Base-by-base conservation (phyloP, 2,797 vertebrate genomes). In the Arnoldichthys spilopterus region DNA sequence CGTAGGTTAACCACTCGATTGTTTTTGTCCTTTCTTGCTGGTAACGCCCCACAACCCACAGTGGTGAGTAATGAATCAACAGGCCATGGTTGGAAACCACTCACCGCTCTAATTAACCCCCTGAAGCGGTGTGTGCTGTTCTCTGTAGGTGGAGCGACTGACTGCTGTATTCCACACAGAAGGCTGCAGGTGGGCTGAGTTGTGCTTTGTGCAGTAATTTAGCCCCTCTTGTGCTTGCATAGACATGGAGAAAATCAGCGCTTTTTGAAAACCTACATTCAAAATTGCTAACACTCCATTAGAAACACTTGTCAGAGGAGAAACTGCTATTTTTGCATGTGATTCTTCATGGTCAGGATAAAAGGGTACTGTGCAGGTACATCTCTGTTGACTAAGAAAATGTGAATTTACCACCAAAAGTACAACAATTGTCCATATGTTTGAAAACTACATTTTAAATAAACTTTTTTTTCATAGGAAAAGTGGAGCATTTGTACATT, bases 61-160 rank as follows among this genome's bases (percentile, higher is more conserved):
- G 72, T 71, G 30, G 63, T 77, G 61, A 74, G 74, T 77, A 82
- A 83, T 79, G 71, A 81, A 74, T 83, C 82, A 83, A 76, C 30
- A 54, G 66, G 73, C 53, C 70, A 56, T 66, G 67, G 54, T 32
- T 64, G 71, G 80, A 64, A 58, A 62, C 45, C 54, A 71, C 56
- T 62, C 56, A 78, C 63, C 18, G 43, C 63, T 85, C 59, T 81
- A 83, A 83, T 83, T 81, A 83, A 81, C 73, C 59, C 74, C 73
- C 70, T 78, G 63, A 85, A 85, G 76, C 59, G 67, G 47, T 43
- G 40, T 53, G 63, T 49, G 26, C 73, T 63, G 69, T 64, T 72
- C 78, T 59, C 72, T 53, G 74, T 61, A 64, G 66, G 64, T 32
- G 68, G 64, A 74, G 63, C 18, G 22, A 69, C 72, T 72, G 24